phyloP scores from a whole-genome alignment of 2,113 vertebrate species.

The Chaenocephalus aceratus region DNA sequence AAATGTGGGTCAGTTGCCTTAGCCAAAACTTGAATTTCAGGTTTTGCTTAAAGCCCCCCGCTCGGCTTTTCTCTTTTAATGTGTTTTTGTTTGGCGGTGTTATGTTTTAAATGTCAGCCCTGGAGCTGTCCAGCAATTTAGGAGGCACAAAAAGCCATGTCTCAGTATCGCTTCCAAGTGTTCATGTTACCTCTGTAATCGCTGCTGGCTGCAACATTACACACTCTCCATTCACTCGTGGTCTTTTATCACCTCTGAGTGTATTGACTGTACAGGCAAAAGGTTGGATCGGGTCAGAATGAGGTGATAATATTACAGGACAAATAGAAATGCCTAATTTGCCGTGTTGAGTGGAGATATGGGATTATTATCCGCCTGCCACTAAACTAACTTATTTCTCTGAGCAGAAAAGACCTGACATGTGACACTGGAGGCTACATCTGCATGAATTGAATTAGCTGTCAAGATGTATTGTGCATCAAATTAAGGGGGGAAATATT shows the following conservation, averaged over 20 bases:
- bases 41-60: conserved; percentile 79
- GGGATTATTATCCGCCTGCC: conserved; percentile 43
- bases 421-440: conserved; percentile 60
- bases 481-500: conserved; percentile 81
- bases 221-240: conserved; percentile 71
- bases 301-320: conserved; percentile 63
- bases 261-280: conserved; percentile 65
- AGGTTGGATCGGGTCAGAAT: conserved; percentile 65
- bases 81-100: conserved; percentile 82
- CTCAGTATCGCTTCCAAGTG: conserved; percentile 77
- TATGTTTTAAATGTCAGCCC: conserved; percentile 85
- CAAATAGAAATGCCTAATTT: conserved; percentile 41
- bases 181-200: conserved; percentile 80
- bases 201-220: conserved; percentile 77
- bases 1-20: conserved; percentile 85
- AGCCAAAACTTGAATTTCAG: conserved; percentile 85
- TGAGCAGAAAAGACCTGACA: conserved; percentile 61
- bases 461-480: conserved; percentile 84
- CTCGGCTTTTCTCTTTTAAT: conserved; percentile 77
- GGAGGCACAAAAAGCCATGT: conserved; percentile 73
- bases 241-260: conserved; percentile 67
- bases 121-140: conserved; percentile 81
- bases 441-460: conserved; percentile 67
- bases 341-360: neutral
- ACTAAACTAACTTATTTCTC: conserved; percentile 49